Conservation (phyloP, 2,888 invertebrate genomes). For the Tenthredo amoena region DNA sequence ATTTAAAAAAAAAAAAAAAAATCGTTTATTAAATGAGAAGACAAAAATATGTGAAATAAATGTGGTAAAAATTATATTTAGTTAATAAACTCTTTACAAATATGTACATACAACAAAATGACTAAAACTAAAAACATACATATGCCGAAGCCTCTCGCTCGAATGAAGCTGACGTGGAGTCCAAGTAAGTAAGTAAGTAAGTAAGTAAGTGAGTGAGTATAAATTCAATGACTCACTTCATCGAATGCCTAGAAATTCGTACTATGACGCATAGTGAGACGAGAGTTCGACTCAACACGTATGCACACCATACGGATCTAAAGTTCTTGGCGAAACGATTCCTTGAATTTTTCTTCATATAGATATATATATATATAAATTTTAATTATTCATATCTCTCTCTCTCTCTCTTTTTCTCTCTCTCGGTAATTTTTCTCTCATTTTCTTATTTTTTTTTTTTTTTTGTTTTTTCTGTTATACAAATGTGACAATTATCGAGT, state of each 20-base stretch:
- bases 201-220: neutral
- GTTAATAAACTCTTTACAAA: constrained; percentile 75
- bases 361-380: neutral
- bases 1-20: neutral
- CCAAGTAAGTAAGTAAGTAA: too few relatives aligned
- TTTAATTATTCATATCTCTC: neutral
- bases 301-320: neutral
- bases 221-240: constrained; percentile 21
- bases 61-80: constrained; percentile 68
- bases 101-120: constrained; percentile 69
- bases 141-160: neutral
- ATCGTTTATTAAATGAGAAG: neutral
- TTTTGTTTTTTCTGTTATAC: neutral
- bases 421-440: neutral
- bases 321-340: neutral
- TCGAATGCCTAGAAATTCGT: constrained; percentile 47
- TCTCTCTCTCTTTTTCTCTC: neutral
- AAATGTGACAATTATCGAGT: neutral
- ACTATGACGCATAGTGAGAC: constrained; percentile 25
- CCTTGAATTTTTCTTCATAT: constrained; percentile 24
- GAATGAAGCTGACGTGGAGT: too few relatives aligned
- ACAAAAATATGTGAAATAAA: constrained; percentile 42
- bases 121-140: constrained; percentile 23
- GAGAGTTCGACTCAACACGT: neutral
- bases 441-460: neutral